Conservation (phyloP, 2,797 vertebrate genomes). For the Scarus forsteni region DNA sequence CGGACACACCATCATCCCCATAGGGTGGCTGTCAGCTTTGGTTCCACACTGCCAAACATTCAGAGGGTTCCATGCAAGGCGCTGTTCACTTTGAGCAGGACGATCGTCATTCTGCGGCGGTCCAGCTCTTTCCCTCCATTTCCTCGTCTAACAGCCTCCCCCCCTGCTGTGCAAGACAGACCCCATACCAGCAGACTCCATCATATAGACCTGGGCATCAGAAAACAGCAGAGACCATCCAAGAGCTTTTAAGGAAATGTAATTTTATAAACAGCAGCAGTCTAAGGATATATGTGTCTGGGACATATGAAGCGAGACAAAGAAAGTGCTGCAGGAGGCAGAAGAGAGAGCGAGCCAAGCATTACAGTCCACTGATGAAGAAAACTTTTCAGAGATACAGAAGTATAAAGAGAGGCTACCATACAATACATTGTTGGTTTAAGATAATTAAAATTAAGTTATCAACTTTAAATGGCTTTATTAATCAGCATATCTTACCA, state of each 20-base stretch:
- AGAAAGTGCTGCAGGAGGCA: slow-evolving; percentile 1
- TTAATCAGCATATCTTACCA: background rate
- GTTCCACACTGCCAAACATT: slow-evolving; percentile 23
- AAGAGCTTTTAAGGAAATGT: slow-evolving; percentile 53
- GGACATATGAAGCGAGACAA: background rate
- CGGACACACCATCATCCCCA: slow-evolving; percentile 2
- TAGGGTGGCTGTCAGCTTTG: background rate
- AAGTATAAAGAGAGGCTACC: background rate
- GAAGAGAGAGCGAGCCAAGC: slow-evolving; percentile 4
- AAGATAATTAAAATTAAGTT: background rate
- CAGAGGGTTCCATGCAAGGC: slow-evolving; percentile 17
- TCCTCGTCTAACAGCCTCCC: slow-evolving; percentile 37
- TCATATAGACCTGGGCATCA: slow-evolving; percentile 12
- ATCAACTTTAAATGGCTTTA: background rate
- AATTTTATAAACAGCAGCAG: slow-evolving; percentile 30
- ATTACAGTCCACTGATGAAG: background rate
- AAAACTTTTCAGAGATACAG: background rate
- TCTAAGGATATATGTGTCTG: background rate
- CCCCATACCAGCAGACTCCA: slow-evolving; percentile 29
- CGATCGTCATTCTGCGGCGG: slow-evolving; percentile 36
- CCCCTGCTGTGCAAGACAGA: slow-evolving; percentile 46
- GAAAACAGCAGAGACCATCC: slow-evolving; percentile 37
- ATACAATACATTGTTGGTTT: background rate
- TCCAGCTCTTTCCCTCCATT: slow-evolving; percentile 36
- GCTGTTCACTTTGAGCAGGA: slow-evolving; percentile 32